Base-by-base conservation (phyloP, 37 sponge, comb jelly and placozoan genomes). In the Sycon ciliatum region DNA sequence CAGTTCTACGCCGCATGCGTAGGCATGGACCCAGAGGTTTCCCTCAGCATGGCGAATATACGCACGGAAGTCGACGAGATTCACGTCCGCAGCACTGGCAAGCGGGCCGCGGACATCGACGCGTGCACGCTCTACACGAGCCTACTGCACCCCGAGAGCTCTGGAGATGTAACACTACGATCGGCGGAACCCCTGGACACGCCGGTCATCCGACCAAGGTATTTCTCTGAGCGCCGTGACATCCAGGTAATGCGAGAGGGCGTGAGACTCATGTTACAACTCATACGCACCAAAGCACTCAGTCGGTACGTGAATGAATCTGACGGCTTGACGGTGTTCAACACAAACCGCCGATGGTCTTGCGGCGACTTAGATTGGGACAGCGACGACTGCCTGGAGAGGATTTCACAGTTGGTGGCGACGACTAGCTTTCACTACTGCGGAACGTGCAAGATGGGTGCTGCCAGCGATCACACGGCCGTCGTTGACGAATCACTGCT, bases 391-490 rank as follows among this genome's bases (percentile, higher is more conserved):
- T n/a, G n/a, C n/a, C n/a, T n/a, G n/a, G n/a, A n/a, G n/a, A 80
- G 80, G 75, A 74, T 71, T 62, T 80, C 85, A 23, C 68, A 76
- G 0, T 69, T 66, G 1, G 24, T 71, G 13, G 57, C 86, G 0
- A 65, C 80, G 39, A 83, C 83, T 20, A 20, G 65, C 1, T 82
- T 75, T 26, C 83, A 90, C 56, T 82, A 82, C 31, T 78, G 67
- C n/a, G 85, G 92, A 0, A 91, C 92, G 3, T 86, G 88, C 35
- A 86, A 79, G 35, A 91, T 91, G 92, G 92, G 92, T 0, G 7
- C 65, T 3, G 31, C 28, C 3, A 53, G 49, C 9, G 92, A 91
- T 46, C 40, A 42, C 1, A 73, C 38, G 60, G 39, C 80, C 24
- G 92, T 91, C n/a, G 87, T 91, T 26, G 80, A 80, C 38, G 71